Evolutionary conservation across 2,113 vertebrate species (phyloP).

Genomic region (Hassar affinis): DNA sequence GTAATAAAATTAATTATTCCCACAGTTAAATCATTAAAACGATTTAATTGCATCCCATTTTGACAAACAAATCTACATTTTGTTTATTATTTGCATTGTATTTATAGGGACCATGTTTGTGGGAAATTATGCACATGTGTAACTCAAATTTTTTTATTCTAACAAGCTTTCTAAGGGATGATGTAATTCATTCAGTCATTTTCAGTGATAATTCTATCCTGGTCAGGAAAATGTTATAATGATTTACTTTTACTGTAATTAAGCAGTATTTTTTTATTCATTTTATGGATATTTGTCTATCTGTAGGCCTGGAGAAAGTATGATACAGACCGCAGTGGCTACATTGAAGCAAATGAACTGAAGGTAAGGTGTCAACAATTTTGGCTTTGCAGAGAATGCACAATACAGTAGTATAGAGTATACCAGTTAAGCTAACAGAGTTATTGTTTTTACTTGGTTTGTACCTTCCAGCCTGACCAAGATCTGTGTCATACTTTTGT

Average conservation of each 20-base stretch:
- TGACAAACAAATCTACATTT: not conserved
- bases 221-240: not conserved
- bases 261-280: not conserved
- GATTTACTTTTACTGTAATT: not conserved
- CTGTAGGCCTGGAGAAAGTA: slow-evolving; percentile 90
- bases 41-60: not conserved
- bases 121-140: not conserved
- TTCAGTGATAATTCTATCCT: not conserved
- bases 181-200: not conserved
- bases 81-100: not conserved
- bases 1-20: not conserved
- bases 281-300: slow-evolving; percentile 43
- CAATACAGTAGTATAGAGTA: not conserved
- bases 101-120: not conserved
- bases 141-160: not conserved
- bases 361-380: slow-evolving; percentile 78
- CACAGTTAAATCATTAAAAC: not conserved
- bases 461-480: not conserved
- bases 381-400: not conserved
- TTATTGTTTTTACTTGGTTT: not conserved
- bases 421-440: not conserved
- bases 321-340: slow-evolving; percentile 93
- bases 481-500: not conserved
- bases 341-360: slow-evolving; percentile 94
- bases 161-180: not conserved